Evolutionary conservation across 2,797 vertebrate genomes (phyloP).

Genomic region (Apogon talboti): DNA sequence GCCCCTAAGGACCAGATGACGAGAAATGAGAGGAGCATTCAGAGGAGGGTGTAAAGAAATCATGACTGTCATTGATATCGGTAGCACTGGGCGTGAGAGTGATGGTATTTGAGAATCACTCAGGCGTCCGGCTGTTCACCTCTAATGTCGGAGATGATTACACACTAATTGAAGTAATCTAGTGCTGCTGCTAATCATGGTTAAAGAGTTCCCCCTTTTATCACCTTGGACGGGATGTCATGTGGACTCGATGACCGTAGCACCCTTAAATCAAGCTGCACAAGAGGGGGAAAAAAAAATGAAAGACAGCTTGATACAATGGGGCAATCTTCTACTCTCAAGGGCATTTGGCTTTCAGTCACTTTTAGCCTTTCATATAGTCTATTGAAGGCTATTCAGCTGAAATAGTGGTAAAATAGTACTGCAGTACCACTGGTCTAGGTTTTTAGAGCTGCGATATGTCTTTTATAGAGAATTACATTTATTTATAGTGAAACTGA

Average conservation of each 20-base stretch:
- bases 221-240: constrained; percentile 66
- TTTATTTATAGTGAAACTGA: no score
- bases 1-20: constrained; percentile 64
- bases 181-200: constrained; percentile 70
- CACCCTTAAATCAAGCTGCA: constrained; percentile 68
- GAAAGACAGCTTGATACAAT: constrained; percentile 33
- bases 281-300: constrained; percentile 32
- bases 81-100: constrained; percentile 38
- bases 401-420: constrained; percentile 22
- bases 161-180: constrained; percentile 77
- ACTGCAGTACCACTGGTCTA: constrained; percentile 8
- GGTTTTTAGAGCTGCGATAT: background rate
- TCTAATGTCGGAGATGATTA: constrained; percentile 80
- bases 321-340: constrained; percentile 45
- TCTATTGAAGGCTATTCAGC: constrained; percentile 16
- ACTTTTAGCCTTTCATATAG: constrained; percentile 38
- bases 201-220: constrained; percentile 64
- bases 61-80: constrained; percentile 55
- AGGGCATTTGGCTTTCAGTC: constrained; percentile 53
- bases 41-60: constrained; percentile 22
- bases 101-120: constrained; percentile 76
- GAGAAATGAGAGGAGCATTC: constrained; percentile 10
- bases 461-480: no score
- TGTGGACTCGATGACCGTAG: constrained; percentile 46
- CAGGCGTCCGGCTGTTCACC: constrained; percentile 74